Conservation (phyloP, 2,888 invertebrate species). For the Morpho achilles region DNA sequence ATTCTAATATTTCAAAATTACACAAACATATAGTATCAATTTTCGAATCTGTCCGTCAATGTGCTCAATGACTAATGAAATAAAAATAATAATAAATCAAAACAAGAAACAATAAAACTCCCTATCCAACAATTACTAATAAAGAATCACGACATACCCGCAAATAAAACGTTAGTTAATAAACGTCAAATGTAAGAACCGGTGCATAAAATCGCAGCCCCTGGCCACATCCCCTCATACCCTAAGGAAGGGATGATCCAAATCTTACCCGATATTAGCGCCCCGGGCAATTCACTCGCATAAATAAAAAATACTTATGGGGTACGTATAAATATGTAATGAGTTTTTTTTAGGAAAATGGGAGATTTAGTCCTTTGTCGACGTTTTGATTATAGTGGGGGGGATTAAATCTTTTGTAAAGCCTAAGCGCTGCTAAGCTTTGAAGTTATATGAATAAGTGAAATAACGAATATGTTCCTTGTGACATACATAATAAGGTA, state of each 20-base stretch:
- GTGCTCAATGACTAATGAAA: too few relatives aligned
- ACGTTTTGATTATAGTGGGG: constrained; percentile 14
- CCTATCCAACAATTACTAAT: constrained; percentile 32
- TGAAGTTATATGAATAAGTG: too few relatives aligned
- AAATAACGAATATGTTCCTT: too few relatives aligned
- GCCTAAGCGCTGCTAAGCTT: too few relatives aligned
- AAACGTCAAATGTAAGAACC: constrained; percentile 54
- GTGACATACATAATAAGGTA: too few relatives aligned
- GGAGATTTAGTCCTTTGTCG: constrained; percentile 16
- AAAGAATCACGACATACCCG: constrained; percentile 36
- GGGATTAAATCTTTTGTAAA: constrained; percentile 1
- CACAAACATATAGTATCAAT: too few relatives aligned
- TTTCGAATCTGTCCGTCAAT: too few relatives aligned
- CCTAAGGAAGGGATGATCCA: constrained; percentile 58
- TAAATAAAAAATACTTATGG: constrained; percentile 72
- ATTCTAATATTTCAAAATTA: too few relatives aligned
- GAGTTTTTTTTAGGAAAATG: constrained; percentile 36
- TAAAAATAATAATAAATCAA: constrained; percentile 7
- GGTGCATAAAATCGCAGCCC: constrained; percentile 54
- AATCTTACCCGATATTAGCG: constrained; percentile 72
- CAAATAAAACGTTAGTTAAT: constrained; percentile 52
- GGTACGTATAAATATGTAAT: constrained; percentile 55
- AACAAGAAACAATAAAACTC: constrained; percentile 6
- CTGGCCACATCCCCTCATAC: constrained; percentile 30
- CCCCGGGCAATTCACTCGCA: constrained; percentile 61